Evolutionary conservation across 1,140 invertebrate genomes (phyloP).

Genomic region (Dendroctonus valens): DNA sequence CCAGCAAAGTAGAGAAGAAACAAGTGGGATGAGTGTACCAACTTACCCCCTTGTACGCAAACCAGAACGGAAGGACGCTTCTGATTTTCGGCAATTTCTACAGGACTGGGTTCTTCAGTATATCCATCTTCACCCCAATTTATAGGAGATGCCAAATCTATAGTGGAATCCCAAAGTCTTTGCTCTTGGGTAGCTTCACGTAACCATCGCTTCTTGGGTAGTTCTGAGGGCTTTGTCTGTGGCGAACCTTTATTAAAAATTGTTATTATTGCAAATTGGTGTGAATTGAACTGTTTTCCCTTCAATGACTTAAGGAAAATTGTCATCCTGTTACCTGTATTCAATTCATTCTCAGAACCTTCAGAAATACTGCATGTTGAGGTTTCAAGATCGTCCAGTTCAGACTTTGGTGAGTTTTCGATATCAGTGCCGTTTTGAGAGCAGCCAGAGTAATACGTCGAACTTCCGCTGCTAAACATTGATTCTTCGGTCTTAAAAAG

Average conservation of each 20-base stretch:
- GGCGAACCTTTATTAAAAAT: slow-evolving; percentile 20
- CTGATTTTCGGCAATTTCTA: slow-evolving; percentile 49
- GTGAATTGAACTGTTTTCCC: too few species aligned
- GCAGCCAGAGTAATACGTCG: slow-evolving; percentile 35
- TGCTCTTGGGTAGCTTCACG: slow-evolving; percentile 59
- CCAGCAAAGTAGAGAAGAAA: slow-evolving; percentile 1
- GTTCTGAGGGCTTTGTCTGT: slow-evolving; percentile 46
- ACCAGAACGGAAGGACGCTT: slow-evolving; percentile 59
- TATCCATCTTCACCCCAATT: slow-evolving; percentile 44
- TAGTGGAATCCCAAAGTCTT: slow-evolving; percentile 51
- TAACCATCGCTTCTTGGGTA: slow-evolving; percentile 66
- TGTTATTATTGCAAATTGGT: too few species aligned
- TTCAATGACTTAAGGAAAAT: too few species aligned
- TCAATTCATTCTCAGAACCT: slow-evolving; percentile 35
- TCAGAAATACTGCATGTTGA: slow-evolving; percentile 33
- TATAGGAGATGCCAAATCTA: slow-evolving; percentile 52
- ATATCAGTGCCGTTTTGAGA: slow-evolving; percentile 36
- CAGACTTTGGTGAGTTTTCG: slow-evolving; percentile 42
- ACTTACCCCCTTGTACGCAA: slow-evolving; percentile 48
- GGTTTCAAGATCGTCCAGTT: slow-evolving; percentile 36
- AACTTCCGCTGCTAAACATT: slow-evolving; percentile 32
- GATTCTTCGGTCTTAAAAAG: slow-evolving; percentile 38
- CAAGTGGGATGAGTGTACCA: not conserved
- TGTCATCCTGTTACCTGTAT: slow-evolving; percentile 15
- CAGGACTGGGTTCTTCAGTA: slow-evolving; percentile 21